Percentiles rank a stretch among this genome's conserved stretches.
These are phyloP conservation scores for Mesodorylaimus sp. DNA, from an alignment of 2,888 invertebrate genomes.

Conservation along the genomic window DNA sequence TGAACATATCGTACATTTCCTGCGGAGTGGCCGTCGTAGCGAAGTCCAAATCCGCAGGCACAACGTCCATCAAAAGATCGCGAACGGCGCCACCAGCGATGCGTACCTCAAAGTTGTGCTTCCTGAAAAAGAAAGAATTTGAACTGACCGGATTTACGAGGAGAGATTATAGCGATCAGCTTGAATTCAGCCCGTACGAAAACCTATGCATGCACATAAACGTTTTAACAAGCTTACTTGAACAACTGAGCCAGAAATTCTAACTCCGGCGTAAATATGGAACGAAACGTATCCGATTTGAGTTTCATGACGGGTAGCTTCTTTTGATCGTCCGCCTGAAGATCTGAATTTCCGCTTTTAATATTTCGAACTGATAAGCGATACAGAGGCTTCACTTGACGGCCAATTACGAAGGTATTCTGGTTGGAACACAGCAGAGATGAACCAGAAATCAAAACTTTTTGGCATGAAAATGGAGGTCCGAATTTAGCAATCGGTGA, in stretches of 20 bases:
- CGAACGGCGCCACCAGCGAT: constrained; percentile 92
- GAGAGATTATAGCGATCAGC: background rate
- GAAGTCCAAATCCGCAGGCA: constrained; percentile 83
- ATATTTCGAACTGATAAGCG: no score
- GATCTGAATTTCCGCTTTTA: no score
- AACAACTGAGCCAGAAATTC: constrained; percentile 52
- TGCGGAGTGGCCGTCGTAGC: constrained; percentile 89
- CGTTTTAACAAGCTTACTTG: constrained; percentile 47
- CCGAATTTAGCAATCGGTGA: no score
- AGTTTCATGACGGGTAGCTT: constrained; percentile 5
- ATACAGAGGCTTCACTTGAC: no score
- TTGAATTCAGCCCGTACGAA: background rate
- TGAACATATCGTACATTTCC: constrained; percentile 84
- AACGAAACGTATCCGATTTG: constrained; percentile 47
- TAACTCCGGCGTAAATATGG: constrained; percentile 64
- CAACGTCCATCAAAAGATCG: constrained; percentile 36
- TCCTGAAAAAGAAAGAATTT: constrained; percentile 22
- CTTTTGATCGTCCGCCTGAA: no score
- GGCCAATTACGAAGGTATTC: no score
- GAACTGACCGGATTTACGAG: background rate
- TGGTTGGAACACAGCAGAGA: no score
- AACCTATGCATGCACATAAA: background rate
- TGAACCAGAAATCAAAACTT: no score
- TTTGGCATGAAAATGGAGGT: no score
- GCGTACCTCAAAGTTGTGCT: constrained; percentile 49